phyloP scores from a whole-genome alignment of 2,797 vertebrate species.

The Uromys caudimaculatus region DNA sequence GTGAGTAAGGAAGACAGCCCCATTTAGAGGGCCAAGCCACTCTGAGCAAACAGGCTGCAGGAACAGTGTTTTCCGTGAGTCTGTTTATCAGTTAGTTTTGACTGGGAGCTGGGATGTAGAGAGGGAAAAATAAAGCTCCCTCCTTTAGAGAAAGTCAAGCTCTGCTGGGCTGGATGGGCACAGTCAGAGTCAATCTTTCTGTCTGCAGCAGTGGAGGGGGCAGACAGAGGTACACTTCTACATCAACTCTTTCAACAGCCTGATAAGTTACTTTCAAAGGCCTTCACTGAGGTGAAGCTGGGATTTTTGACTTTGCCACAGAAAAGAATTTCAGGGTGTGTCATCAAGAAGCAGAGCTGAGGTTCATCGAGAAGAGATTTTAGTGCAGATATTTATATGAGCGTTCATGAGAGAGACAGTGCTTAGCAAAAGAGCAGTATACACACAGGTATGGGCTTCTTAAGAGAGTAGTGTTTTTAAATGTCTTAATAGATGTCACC shows the following conservation, averaged over 20 bases:
- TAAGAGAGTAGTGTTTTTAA: not conserved
- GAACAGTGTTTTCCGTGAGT: not conserved
- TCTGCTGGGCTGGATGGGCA: not conserved
- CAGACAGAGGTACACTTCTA: not conserved
- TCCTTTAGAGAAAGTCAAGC: not conserved
- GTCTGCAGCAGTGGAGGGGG: not conserved
- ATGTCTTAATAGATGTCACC: not conserved
- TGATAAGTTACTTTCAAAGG: not conserved
- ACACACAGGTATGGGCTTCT: not conserved
- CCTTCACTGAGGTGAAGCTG: not conserved
- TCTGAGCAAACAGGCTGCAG: not conserved
- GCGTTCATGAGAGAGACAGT: not conserved
- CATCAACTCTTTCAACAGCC: no score
- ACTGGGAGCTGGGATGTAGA: not conserved
- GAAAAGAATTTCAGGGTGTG: not conserved
- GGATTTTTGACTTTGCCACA: not conserved
- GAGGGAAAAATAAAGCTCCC: not conserved
- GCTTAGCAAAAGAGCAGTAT: not conserved
- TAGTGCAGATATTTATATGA: not conserved
- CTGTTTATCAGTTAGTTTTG: not conserved
- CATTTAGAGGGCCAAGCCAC: not conserved
- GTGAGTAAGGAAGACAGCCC: not conserved
- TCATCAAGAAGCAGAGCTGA: not conserved
- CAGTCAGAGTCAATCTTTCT: not conserved
- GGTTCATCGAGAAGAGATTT: not conserved